Conservation (phyloP, 1,140 invertebrate species). For the Tetramorium alpestre region DNA sequence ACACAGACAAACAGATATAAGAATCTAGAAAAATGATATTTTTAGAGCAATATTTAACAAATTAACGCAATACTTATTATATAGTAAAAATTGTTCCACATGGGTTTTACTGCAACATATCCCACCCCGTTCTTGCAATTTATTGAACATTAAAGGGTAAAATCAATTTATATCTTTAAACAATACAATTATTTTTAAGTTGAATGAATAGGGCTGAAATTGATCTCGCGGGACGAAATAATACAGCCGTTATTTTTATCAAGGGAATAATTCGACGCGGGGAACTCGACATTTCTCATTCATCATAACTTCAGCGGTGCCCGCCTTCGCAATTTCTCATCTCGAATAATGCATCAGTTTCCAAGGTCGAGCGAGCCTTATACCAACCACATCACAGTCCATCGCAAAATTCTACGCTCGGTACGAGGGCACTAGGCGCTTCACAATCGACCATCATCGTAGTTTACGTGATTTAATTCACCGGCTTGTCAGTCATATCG, state of each 20-base stretch:
- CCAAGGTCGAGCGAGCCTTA: constrained; percentile 40
- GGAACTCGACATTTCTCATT: constrained; percentile 45
- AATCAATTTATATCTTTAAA: constrained; percentile 27
- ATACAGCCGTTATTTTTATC: constrained; percentile 57
- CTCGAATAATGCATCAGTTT: constrained; percentile 58
- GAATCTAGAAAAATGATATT: background rate
- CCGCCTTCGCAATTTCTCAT: constrained; percentile 57
- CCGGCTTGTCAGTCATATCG: constrained; percentile 36
- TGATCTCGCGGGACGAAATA: constrained; percentile 28
- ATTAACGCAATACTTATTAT: background rate
- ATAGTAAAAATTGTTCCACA: background rate
- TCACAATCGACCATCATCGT: constrained; percentile 7
- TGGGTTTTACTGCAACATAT: background rate
- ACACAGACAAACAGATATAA: background rate
- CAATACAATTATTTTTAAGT: constrained; percentile 39
- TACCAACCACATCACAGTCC: constrained; percentile 8
- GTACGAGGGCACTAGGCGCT: background rate
- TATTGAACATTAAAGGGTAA: background rate
- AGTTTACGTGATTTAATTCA: constrained; percentile 46
- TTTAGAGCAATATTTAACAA: background rate
- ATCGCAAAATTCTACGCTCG: constrained; percentile 30
- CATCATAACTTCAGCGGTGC: constrained; percentile 47
- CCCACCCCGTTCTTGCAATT: too few species aligned
- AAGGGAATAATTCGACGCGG: constrained; percentile 22
- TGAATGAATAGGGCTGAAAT: constrained; percentile 3